phyloP scores from a whole-genome alignment of 2,888 invertebrate genomes.

The Heterodera filipjevi region DNA sequence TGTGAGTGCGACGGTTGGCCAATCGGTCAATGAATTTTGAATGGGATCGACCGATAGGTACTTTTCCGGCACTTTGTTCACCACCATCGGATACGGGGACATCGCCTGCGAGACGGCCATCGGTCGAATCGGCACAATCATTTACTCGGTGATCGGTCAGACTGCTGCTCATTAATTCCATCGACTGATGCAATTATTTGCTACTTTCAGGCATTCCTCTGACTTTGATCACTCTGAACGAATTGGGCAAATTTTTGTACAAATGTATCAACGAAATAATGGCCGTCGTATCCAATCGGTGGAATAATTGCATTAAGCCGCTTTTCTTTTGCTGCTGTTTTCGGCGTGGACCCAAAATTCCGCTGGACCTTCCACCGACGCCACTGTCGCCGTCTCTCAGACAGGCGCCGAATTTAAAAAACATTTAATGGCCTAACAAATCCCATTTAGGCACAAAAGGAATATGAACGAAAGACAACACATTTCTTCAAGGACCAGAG shows the following conservation, averaged over 20 bases:
- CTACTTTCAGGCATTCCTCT: constrained; percentile 81
- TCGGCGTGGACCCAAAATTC: neutral
- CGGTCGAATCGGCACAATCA: constrained; percentile 85
- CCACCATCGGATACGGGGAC: constrained; percentile 78
- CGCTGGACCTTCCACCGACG: neutral
- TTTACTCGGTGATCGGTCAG: constrained; percentile 78
- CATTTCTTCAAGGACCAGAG: constrained; percentile 30
- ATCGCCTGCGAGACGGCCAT: constrained; percentile 83
- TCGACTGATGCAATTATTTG: neutral
- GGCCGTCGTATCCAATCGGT: constrained; percentile 22
- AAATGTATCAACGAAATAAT: constrained; percentile 55
- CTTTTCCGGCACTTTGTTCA: constrained; percentile 62
- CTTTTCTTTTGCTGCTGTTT: constrained; percentile 4
- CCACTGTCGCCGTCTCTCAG: neutral
- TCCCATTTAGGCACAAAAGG: constrained; percentile 12
- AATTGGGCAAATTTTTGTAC: constrained; percentile 73
- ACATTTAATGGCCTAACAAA: neutral
- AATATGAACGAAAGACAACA: constrained; percentile 19
- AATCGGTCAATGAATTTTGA: neutral
- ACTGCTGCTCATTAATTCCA: neutral
- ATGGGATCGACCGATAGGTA: constrained; percentile 43
- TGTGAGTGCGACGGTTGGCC: constrained; percentile 2
- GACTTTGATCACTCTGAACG: constrained; percentile 88
- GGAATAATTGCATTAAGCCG: constrained; percentile 11
- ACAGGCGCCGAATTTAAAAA: neutral